Percentiles rank a stretch among this genome's conserved stretches.
These are phyloP conservation scores for Chionis minor DNA, from an alignment of 2,113 vertebrate genomes.

Conservation along the genomic window DNA sequence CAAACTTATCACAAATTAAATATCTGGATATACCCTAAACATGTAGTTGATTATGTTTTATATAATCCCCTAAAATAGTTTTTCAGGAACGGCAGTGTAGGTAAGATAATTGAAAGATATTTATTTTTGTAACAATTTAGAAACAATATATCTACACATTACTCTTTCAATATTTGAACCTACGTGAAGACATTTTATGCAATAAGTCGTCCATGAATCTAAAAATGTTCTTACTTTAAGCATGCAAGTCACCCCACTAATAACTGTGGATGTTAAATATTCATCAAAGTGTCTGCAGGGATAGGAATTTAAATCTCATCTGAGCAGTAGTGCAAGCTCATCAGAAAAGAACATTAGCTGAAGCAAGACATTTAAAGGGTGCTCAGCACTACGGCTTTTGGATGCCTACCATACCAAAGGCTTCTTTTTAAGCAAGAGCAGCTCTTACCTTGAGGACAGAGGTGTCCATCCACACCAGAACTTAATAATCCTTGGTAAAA, in stretches of 20 bases:
- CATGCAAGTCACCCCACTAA: background rate
- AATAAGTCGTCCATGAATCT: background rate
- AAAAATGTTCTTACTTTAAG: background rate
- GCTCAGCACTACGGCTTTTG: background rate
- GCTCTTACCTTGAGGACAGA: background rate
- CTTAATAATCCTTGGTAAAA: background rate
- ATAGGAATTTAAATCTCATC: background rate
- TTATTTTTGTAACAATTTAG: background rate
- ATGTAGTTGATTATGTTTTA: background rate
- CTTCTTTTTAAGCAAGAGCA: background rate
- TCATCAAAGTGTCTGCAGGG: background rate
- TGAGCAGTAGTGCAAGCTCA: background rate
- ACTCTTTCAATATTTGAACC: background rate
- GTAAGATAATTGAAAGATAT: background rate
- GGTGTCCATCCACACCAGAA: background rate
- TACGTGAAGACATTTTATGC: background rate
- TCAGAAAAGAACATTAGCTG: background rate
- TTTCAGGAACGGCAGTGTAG: background rate
- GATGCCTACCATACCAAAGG: background rate
- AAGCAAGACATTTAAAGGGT: background rate
- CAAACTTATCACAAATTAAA: background rate
- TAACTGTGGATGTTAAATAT: background rate
- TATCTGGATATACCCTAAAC: background rate
- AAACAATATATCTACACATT: background rate
- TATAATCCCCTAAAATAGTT: background rate